phyloP scores from a whole-genome alignment of 1,140 invertebrate species.

The Aphidius gifuensis region DNA sequence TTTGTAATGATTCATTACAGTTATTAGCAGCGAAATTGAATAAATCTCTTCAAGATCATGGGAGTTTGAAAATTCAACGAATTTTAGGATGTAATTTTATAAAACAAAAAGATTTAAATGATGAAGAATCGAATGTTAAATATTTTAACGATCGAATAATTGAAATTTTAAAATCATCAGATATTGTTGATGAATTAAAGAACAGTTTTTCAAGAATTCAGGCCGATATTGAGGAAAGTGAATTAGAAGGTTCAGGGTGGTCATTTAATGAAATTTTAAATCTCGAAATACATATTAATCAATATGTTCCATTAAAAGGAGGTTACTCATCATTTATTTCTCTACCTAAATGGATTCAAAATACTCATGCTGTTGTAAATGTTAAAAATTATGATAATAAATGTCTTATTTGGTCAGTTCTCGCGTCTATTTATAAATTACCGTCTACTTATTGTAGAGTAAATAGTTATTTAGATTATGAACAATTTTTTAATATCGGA shows the following conservation, averaged over 20 bases:
- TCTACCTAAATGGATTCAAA: too few species aligned
- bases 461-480: not conserved
- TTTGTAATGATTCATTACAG: not conserved
- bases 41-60: slow-evolving; percentile 5
- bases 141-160: not conserved
- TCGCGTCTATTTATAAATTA: not conserved
- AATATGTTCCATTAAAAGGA: too few species aligned
- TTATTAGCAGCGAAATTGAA: too few species aligned
- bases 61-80: not conserved
- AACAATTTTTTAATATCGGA: not conserved
- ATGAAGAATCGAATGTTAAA: not conserved
- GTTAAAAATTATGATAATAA: too few species aligned
- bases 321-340: too few species aligned
- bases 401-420: not conserved
- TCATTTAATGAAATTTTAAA: too few species aligned
- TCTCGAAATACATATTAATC: too few species aligned
- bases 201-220: too few species aligned
- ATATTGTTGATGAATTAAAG: too few species aligned
- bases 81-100: not conserved
- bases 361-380: too few species aligned
- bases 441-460: not conserved
- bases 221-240: too few species aligned
- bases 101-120: not conserved
- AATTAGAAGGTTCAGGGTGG: too few species aligned
- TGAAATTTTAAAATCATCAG: not conserved